These are phyloP conservation scores for Ophthalmolycus amberensis DNA, from an alignment of 2,113 vertebrate genomes.

Conservation along the genomic window DNA sequence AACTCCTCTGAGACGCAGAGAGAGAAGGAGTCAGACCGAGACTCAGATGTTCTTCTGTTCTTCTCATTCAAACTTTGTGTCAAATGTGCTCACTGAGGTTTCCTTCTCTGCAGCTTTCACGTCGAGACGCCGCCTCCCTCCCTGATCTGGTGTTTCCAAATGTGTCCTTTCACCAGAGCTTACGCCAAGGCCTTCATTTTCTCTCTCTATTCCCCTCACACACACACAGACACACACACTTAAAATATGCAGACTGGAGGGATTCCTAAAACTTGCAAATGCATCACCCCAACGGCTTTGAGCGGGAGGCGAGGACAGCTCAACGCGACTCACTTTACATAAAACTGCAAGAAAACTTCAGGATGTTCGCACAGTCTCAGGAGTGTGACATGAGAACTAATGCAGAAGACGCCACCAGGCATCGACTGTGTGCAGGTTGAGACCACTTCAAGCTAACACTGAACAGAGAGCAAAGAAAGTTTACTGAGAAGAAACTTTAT, in stretches of 20 bases:
- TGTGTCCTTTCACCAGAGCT: constrained; percentile 76
- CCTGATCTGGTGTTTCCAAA: constrained; percentile 76
- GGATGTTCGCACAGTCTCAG: neutral
- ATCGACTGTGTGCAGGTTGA: neutral
- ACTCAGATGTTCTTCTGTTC: constrained; percentile 51
- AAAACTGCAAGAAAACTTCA: constrained; percentile 1
- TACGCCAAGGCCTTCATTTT: constrained; percentile 80
- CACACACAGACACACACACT: constrained; percentile 33
- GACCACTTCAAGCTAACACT: neutral
- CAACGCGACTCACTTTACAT: constrained; percentile 1
- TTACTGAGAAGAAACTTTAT: too few species aligned
- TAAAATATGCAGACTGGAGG: constrained; percentile 64
- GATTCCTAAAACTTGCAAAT: constrained; percentile 58
- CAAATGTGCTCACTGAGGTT: constrained; percentile 45
- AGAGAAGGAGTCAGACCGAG: constrained; percentile 28
- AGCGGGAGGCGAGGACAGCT: neutral
- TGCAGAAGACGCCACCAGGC: neutral
- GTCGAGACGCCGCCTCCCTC: constrained; percentile 52
- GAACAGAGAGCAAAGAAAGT: neutral
- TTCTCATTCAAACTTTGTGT: constrained; percentile 46
- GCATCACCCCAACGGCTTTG: constrained; percentile 39
- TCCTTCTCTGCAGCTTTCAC: constrained; percentile 52
- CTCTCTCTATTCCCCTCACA: constrained; percentile 23
- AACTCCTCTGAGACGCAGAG: constrained; percentile 41
- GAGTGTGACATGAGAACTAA: neutral